phyloP scores from a whole-genome alignment of 2,888 invertebrate genomes.

The Tetramorium bicarinatum region DNA sequence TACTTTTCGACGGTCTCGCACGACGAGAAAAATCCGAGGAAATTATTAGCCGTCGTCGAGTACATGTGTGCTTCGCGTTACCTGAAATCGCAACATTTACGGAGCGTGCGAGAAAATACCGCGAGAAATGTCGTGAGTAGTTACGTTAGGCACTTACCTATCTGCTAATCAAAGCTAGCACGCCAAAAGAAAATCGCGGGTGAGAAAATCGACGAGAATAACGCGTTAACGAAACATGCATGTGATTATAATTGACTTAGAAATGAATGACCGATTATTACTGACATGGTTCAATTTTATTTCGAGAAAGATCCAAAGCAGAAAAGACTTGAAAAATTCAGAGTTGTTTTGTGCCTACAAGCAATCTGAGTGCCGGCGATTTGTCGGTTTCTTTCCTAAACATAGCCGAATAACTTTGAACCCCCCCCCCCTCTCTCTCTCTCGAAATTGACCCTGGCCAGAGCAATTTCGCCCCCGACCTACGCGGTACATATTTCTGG shows the following conservation, averaged over 20 bases:
- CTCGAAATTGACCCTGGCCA: slow-evolving; percentile 14
- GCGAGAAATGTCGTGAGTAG: not conserved
- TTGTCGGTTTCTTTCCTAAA: slow-evolving; percentile 13
- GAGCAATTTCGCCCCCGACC: slow-evolving; percentile 20
- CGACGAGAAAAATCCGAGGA: slow-evolving; percentile 17
- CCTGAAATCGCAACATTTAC: slow-evolving; percentile 24
- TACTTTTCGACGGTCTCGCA: slow-evolving; percentile 48
- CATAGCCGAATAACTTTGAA: not conserved
- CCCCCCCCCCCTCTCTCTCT: not conserved
- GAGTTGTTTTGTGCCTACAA: not conserved
- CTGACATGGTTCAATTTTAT: not conserved
- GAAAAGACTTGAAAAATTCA: not conserved
- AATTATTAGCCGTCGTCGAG: slow-evolving; percentile 34
- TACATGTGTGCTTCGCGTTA: not conserved
- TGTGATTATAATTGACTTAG: not conserved
- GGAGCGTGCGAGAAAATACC: not conserved
- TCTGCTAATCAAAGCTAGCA: no score
- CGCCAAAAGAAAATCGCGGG: not conserved
- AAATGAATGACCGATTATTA: not conserved
- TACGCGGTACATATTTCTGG: slow-evolving; percentile 14
- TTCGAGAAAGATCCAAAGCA: not conserved
- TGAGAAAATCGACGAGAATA: not conserved
- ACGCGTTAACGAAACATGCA: not conserved
- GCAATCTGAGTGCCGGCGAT: not conserved
- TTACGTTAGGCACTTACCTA: not conserved